Base-by-base conservation (phyloP, 2,888 invertebrate genomes). In the Adelphocoris suturalis region DNA sequence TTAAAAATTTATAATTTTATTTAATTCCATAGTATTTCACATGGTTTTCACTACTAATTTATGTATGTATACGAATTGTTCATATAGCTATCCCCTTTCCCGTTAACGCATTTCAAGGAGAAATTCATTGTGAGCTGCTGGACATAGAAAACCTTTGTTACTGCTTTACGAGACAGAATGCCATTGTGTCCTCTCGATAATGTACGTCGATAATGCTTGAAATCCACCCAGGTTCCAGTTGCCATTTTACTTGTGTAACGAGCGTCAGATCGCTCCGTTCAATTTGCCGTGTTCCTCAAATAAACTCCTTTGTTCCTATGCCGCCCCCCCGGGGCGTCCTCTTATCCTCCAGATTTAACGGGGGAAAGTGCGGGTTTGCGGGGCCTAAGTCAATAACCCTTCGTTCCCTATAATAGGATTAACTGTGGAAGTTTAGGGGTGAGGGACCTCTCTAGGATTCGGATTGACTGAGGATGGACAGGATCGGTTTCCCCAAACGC, bases 361-460 rank as follows among this genome's bases (percentile, higher is more conserved):
- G 68, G 19, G 68, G 68, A 68, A 23, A 68, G 68, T 68, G 68
- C 23, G 68, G 68, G 23, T 68, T 68, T 68, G 68, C 68, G 68
- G 68, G 23, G 68, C 68, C 23, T 68, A 68, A 68, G 68, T 68
- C 68, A 68, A 68, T 68, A 68, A 68, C 68, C 68, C 68, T 68
- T 68, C 52, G 23, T 23, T 23, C 23, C 19, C 68, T 68, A 27
- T 23, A 68, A 68, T 68, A 23, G 23, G 68, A 23, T 68, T 68
- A 68, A 52, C 52, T 11, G 23, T 68, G n/a, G 68, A 68, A 12
- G 68, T 68, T 68, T 23, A 9, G 11, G 27, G 23, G 68, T 23
- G 23, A 23, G 68, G 68, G 68, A 23, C 19, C 68, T 16, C 68
- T 23, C 11, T 7, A 19, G 27, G 68, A 23, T 68, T 68, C 23